Evolutionary conservation across 2,888 invertebrate species (phyloP).

Genomic region (Alcis repandata): DNA sequence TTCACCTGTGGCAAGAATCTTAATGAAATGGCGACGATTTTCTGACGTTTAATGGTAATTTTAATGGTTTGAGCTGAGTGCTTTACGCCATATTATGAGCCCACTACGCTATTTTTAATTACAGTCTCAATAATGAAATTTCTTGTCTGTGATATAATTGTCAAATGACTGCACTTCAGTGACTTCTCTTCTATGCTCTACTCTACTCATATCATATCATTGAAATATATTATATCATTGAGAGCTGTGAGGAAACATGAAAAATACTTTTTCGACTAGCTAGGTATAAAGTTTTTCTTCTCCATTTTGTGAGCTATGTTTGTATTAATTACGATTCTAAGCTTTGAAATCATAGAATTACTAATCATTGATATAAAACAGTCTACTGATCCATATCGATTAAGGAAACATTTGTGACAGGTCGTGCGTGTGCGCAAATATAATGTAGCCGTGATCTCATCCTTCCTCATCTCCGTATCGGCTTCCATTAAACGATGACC

Average conservation of each 20-base stretch:
- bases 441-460: slow-evolving; percentile 28
- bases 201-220: no score
- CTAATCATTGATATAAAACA: slow-evolving; percentile 14
- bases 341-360: slow-evolving; percentile 4
- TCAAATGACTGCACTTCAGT: no score
- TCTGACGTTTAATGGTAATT: slow-evolving; percentile 8
- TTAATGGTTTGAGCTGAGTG: background rate
- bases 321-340: background rate
- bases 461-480: slow-evolving; percentile 26
- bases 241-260: no score
- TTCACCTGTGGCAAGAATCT: slow-evolving; percentile 24
- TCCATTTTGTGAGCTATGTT: background rate
- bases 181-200: no score
- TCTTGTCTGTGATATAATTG: no score
- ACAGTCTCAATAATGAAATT: no score
- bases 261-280: background rate
- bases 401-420: slow-evolving; percentile 31
- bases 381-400: slow-evolving; percentile 23
- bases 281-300: background rate
- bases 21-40: slow-evolving; percentile 32
- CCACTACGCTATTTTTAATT: background rate
- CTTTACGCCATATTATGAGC: background rate
- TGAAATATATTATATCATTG: no score
- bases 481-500: slow-evolving; percentile 36
- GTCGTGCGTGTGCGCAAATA: slow-evolving; percentile 20